Base-by-base conservation (phyloP, 1,140 invertebrate species). In the Cardiocondyla obscurior region DNA sequence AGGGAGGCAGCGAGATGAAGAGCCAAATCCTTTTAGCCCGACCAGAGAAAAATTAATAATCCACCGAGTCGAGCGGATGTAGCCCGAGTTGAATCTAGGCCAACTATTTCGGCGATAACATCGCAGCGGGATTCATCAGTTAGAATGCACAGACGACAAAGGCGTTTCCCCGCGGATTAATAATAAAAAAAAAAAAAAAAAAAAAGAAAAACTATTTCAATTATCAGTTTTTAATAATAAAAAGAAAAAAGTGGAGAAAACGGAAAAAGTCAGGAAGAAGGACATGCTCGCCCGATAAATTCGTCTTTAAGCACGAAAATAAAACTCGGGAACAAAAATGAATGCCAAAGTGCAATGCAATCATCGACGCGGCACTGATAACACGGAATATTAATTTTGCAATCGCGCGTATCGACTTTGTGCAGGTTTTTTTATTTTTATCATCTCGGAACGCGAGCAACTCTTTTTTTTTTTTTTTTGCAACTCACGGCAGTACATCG, bases 1-100 rank as follows among this genome's bases (percentile, higher is more conserved):
- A 64, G 39, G 30, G 36, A 64, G 46, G 33, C 16, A 55, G 55
- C 2, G 72, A 67, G 14, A 77, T 60, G 28, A 58, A 65, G 39
- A 74, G 70, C n/a, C 42, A 42, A 87, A 88, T 88, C 77, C 86
- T 87, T 82, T 88, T 67, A 87, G 74, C 3, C 14, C 70, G 65
- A 28, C 62, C 65, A 77, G 83, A 88, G 86, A 85, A 88, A 88
- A 88, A 87, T 88, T 85, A 88, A 88, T 88, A 88, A 88, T 88
- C 86, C 81, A 85, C 70, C 72, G 83, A 76, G 72, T 77, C 36
- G 76, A 87, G 77, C 83, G 77, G 7, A 69, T 83, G 39, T 14
- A 79, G 76, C 72, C 69, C 53, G 64, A 55, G 70, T 57, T 88
- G 85, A 88, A 88, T 87, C 85, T 87, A 86, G 82, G 86, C 86